Conservation (phyloP, 2,888 invertebrate species). For the Lycophotia porphyrea region DNA sequence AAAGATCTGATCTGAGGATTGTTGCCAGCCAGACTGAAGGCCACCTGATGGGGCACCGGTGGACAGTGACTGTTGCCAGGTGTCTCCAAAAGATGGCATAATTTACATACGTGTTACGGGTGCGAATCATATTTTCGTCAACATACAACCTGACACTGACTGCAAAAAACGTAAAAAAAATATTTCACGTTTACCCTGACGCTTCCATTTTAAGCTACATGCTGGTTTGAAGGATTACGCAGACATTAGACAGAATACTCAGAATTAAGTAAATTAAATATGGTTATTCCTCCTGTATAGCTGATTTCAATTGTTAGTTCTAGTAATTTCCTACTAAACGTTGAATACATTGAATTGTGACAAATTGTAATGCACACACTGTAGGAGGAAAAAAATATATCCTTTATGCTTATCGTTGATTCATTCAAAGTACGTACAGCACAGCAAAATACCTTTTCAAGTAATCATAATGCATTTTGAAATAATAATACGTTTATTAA, state of each 20-base stretch:
- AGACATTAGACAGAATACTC: background rate
- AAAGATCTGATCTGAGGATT: too few relatives aligned
- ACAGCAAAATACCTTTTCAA: constrained; percentile 28
- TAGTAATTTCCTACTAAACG: constrained; percentile 8
- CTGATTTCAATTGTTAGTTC: background rate
- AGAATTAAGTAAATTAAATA: background rate
- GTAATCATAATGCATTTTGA: constrained; percentile 34
- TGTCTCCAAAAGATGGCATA: too few relatives aligned
- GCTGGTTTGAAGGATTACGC: too few relatives aligned
- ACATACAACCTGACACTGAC: too few relatives aligned
- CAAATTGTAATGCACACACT: background rate
- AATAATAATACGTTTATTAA: constrained; percentile 30
- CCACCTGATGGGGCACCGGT: too few relatives aligned
- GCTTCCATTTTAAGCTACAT: too few relatives aligned
- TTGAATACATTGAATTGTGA: constrained; percentile 2
- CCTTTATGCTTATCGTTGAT: constrained; percentile 12
- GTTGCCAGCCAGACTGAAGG: too few relatives aligned
- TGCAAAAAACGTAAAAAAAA: too few relatives aligned
- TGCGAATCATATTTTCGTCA: too few relatives aligned
- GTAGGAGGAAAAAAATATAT: constrained; percentile 27
- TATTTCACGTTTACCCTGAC: too few relatives aligned
- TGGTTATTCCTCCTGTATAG: background rate
- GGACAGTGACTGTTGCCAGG: too few relatives aligned
- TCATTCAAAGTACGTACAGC: constrained; percentile 20
- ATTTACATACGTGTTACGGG: too few relatives aligned